phyloP scores from a whole-genome alignment of 2,113 vertebrate genomes.

The Hippocampus barbouri region DNA sequence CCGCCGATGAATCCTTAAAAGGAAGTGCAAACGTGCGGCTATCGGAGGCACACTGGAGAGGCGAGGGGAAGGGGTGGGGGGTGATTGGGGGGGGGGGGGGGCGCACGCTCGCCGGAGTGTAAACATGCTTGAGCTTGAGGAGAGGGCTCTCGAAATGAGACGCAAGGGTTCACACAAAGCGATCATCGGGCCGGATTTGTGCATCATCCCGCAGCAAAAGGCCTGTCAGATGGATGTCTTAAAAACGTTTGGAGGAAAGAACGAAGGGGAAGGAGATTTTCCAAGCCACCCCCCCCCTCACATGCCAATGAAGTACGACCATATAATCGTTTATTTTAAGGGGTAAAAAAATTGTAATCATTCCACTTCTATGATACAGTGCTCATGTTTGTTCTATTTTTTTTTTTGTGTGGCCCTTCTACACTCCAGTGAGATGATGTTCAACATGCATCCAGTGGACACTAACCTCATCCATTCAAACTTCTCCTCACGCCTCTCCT shows the following conservation, averaged over 20 bases:
- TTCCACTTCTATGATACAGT: neutral
- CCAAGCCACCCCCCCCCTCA: too few species aligned
- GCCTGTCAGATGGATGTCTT: neutral
- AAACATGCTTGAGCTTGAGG: conserved; percentile 64
- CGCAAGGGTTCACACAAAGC: neutral
- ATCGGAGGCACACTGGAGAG: conserved; percentile 57
- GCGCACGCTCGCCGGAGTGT: conserved; percentile 62
- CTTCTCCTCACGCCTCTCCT: neutral
- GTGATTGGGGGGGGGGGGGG: neutral
- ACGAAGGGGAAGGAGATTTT: too few species aligned
- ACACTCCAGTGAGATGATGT: neutral
- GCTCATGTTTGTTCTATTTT: neutral
- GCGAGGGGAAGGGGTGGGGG: conserved; percentile 41
- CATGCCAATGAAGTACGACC: too few species aligned
- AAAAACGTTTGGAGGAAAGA: too few species aligned
- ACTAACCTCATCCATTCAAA: neutral
- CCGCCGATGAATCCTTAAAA: conserved; percentile 69
- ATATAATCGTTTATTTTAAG: too few species aligned
- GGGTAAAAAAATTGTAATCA: too few species aligned
- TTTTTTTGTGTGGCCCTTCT: neutral
- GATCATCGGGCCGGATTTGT: neutral
- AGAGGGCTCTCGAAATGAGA: conserved; percentile 52
- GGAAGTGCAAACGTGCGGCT: conserved; percentile 64
- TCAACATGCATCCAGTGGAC: neutral
- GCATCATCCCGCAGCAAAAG: too few species aligned